Base-by-base conservation (phyloP, 1,140 invertebrate genomes). In the Orius insidiosus region DNA sequence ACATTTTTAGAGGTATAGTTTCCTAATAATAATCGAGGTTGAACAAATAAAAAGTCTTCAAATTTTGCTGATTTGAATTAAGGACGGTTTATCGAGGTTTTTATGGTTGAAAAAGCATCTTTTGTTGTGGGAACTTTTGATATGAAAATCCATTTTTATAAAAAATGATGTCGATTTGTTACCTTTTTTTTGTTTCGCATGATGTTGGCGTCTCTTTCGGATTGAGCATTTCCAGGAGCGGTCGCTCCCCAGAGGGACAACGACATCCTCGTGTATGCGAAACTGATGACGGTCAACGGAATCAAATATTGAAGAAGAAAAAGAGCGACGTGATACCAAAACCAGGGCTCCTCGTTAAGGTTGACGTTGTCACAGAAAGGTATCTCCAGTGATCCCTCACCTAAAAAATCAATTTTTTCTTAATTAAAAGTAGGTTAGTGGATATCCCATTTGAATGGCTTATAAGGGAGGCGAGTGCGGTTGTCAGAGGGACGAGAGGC, bases 101-200 rank as follows among this genome's bases (percentile, higher is more conserved):
- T 33, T 33, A 33, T 7, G n/a, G n/a, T 8, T 33, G n/a, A 33
- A 33, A 33, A 8, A 8, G 32, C 32, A 33, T 7, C n/a, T n/a
- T n/a, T n/a, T n/a, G n/a, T n/a, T n/a, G n/a, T n/a, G n/a, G n/a
- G n/a, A n/a, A n/a, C n/a, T n/a, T n/a, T n/a, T n/a, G n/a, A n/a
- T n/a, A n/a, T n/a, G n/a, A n/a, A n/a, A n/a, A n/a, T n/a, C n/a
- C n/a, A n/a, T n/a, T n/a, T n/a, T n/a, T n/a, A n/a, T n/a, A n/a
- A n/a, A n/a, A n/a, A n/a, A n/a, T n/a, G n/a, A 43, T 5, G 5
- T 45, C 14, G 11, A 19, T 35, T 45, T 34, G 54, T 56, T 58
- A 70, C 70, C 64, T 68, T 68, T 52, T 65, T 66, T 53, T 69
- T 71, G 53, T 71, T 71, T 35, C 62, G 55, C 31, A 67, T 60